Evolutionary conservation across 2,113 vertebrate species (phyloP).

Genomic region (Coregonus clupeaformis): DNA sequence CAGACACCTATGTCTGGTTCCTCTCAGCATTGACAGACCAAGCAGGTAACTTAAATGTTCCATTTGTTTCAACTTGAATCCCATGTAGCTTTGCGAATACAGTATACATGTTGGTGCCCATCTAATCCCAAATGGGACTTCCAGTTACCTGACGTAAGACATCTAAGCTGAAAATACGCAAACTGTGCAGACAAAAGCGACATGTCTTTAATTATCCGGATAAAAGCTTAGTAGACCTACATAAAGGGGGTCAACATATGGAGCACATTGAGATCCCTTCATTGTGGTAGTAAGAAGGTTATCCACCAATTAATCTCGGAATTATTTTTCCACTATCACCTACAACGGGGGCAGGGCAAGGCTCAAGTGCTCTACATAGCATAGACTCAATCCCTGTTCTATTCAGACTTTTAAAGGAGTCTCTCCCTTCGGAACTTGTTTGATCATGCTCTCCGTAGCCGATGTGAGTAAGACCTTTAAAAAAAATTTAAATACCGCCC

Average conservation of each 20-base stretch:
- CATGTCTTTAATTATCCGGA: constrained; percentile 39
- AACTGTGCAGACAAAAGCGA: constrained; percentile 28
- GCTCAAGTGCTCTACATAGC: constrained; percentile 8
- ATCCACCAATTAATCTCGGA: constrained; percentile 35
- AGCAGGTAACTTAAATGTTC: constrained; percentile 63
- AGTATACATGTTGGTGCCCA: constrained; percentile 52
- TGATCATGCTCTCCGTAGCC: no score
- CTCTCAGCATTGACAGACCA: constrained; percentile 63
- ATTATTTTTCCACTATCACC: constrained; percentile 10
- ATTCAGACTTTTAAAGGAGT: constrained; percentile 3
- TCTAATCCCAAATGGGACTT: constrained; percentile 48
- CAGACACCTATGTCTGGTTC: constrained; percentile 68
- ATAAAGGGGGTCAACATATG: constrained; percentile 42
- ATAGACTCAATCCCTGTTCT: background rate
- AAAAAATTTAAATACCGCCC: no score
- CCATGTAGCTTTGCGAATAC: constrained; percentile 29
- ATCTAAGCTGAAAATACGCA: constrained; percentile 39
- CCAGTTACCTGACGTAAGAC: constrained; percentile 36
- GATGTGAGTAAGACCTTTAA: no score
- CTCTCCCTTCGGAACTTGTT: constrained; percentile 27
- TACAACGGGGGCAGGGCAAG: background rate
- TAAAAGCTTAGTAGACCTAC: constrained; percentile 40
- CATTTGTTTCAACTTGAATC: constrained; percentile 32
- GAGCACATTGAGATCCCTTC: constrained; percentile 39
- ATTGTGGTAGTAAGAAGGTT: constrained; percentile 35